These are phyloP conservation scores for Coendou prehensilis DNA, from an alignment of 2,797 vertebrate genomes.

Conservation along the genomic window DNA sequence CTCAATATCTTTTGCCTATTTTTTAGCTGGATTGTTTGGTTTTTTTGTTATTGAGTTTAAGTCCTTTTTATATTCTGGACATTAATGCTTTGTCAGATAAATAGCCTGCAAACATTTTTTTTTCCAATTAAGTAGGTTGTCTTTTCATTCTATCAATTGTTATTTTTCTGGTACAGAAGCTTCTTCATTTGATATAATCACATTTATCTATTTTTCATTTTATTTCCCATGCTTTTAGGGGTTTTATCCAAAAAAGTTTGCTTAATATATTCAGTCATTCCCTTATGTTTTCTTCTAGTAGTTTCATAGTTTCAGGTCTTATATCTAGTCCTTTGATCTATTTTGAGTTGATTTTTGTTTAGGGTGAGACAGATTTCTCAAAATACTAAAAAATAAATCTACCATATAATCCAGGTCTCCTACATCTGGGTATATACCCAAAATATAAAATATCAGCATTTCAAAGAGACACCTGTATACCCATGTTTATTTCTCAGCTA, in stretches of 20 bases:
- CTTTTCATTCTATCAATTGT: not conserved
- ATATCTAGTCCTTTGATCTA: not conserved
- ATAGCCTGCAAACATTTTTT: not conserved
- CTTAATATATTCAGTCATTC: not conserved
- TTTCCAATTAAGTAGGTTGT: not conserved
- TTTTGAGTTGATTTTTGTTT: not conserved
- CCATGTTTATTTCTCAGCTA: not conserved
- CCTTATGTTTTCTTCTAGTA: not conserved
- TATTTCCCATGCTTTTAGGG: not conserved
- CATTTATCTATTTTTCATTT: not conserved
- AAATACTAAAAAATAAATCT: not conserved
- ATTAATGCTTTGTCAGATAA: not conserved
- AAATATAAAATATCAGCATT: not conserved
- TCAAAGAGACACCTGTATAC: not conserved
- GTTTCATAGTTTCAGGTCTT: not conserved
- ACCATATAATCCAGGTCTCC: not conserved
- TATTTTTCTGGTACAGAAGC: not conserved
- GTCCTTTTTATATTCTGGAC: not conserved
- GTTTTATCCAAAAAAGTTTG: not conserved
- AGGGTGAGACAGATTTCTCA: not conserved
- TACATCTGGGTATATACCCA: not conserved
- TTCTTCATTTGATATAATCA: not conserved
- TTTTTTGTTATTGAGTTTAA: not conserved
- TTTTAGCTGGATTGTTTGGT: not conserved
- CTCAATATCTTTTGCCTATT: not conserved